These are phyloP conservation scores for Resseliella maxima DNA, from an alignment of 2,888 invertebrate genomes.

Conservation along the genomic window DNA sequence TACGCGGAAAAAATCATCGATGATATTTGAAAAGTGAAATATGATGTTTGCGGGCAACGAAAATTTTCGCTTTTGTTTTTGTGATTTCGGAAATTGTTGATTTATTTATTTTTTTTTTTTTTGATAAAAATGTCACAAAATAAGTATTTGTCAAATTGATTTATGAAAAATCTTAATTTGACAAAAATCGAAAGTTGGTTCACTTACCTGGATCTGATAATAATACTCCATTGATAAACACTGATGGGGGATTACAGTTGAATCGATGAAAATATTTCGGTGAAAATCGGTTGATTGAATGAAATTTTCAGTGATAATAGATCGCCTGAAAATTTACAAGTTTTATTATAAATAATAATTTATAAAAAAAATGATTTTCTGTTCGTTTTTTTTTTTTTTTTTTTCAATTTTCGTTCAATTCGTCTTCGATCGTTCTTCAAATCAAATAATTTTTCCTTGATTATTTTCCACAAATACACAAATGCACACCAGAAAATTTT, in stretches of 20 bases:
- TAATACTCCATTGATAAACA: conserved; percentile 53
- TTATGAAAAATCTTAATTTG: neutral
- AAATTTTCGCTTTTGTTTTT: neutral
- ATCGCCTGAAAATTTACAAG: neutral
- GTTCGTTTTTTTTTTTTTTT: neutral
- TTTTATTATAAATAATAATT: no score
- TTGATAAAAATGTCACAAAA: neutral
- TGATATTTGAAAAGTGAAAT: neutral
- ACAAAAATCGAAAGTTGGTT: conserved; percentile 42
- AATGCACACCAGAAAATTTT: conserved; percentile 53
- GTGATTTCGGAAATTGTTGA: neutral
- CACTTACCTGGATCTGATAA: conserved; percentile 53
- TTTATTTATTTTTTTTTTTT: neutral
- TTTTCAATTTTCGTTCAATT: neutral
- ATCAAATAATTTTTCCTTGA: neutral
- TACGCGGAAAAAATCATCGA: neutral
- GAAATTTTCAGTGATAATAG: neutral
- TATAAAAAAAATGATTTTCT: neutral
- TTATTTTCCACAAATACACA: conserved; percentile 46
- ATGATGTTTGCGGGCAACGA: neutral
- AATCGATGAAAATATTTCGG: neutral
- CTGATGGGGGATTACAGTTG: neutral
- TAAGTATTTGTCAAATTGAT: neutral
- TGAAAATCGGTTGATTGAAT: neutral
- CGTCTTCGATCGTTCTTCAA: no score